Evolutionary conservation across 2,888 invertebrate genomes (phyloP).

Genomic region (Drosophila ochracea): DNA sequence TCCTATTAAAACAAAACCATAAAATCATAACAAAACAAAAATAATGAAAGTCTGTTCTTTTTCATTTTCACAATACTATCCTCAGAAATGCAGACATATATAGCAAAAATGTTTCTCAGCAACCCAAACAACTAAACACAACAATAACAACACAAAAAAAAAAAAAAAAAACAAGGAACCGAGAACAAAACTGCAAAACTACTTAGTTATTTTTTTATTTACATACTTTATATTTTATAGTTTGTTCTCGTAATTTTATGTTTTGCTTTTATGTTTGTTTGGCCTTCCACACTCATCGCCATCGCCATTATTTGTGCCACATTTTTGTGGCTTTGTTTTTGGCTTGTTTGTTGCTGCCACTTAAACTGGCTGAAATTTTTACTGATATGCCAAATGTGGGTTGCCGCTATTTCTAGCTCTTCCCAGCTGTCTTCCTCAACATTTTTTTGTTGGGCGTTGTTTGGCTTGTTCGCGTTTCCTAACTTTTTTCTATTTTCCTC

Average conservation of each 20-base stretch:
- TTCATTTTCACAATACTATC: not conserved
- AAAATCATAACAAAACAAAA: constrained; percentile 21
- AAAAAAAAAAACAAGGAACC: not conserved
- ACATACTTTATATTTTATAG: constrained; percentile 36
- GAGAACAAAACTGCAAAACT: constrained; percentile 27
- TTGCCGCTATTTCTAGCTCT: not conserved
- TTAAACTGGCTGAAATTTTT: constrained; percentile 26
- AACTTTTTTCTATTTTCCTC: not conserved
- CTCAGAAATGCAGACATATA: constrained; percentile 2
- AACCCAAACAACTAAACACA: not conserved
- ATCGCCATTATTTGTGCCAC: constrained; percentile 25
- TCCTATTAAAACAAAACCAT: constrained; percentile 26
- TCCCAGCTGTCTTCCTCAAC: not conserved
- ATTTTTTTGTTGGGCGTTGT: not conserved
- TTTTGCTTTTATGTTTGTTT: constrained; percentile 33
- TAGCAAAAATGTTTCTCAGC: not conserved
- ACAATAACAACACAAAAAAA: not conserved
- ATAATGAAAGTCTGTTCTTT: constrained; percentile 7
- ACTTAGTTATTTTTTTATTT: constrained; percentile 31
- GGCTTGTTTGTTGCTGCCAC: constrained; percentile 17
- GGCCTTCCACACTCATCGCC: constrained; percentile 25
- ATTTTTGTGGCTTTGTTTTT: constrained; percentile 53
- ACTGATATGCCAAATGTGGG: constrained; percentile 33
- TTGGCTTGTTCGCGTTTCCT: not conserved
- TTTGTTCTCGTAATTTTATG: constrained; percentile 45